Base-by-base conservation (phyloP, 2,797 vertebrate genomes). In the Delichon dasypus region DNA sequence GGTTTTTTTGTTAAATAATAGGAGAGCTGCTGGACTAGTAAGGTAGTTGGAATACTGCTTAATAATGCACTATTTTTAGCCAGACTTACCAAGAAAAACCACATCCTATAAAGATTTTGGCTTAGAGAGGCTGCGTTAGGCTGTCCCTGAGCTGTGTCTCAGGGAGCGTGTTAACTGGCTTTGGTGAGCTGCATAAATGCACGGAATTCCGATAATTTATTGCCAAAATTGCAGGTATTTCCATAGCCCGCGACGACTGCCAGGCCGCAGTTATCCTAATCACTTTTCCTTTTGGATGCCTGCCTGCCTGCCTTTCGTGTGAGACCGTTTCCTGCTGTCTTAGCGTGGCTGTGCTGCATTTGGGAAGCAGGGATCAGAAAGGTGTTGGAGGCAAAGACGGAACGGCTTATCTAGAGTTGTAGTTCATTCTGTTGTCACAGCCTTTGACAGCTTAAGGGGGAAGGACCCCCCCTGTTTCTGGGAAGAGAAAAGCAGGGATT, bases 221-320 rank as follows among this genome's bases (percentile, higher is more conserved):
- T 67, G 65, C 79, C 50, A 36, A 32, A 64, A 36, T 5, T 29
- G 88, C 42, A 29, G 65, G 4, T 77, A n/a, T 67, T 93, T 88
- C 85, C 48, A 38, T 68, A 58, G 82, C 89, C 47, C 1, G 0
- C 0, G 3, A 38, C 0, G 0, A 5, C 32, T n/a, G 5, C 40
- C 58, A 29, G 67, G 57, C 57, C 65, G 57, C 48, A 3, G 58
- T 88, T 74, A 44, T 27, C 45, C 54, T 44, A 15, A 60, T 80
- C 13, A 9, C 50, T 77, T 85, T 78, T 74, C 57, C 47, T 72
- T 65, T 58, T 74, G 94, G 75, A 20, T 78, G 51, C n/a, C 48
- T 89, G 86, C 68, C 77, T 67, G 76, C 71, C 74, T 80, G 70
- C 81, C 62, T 72, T 50, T 25, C 0, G 0, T 3, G 5, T 36